Base-by-base conservation (phyloP, 2,113 vertebrate species). In the Lethenteron reissneri region DNA sequence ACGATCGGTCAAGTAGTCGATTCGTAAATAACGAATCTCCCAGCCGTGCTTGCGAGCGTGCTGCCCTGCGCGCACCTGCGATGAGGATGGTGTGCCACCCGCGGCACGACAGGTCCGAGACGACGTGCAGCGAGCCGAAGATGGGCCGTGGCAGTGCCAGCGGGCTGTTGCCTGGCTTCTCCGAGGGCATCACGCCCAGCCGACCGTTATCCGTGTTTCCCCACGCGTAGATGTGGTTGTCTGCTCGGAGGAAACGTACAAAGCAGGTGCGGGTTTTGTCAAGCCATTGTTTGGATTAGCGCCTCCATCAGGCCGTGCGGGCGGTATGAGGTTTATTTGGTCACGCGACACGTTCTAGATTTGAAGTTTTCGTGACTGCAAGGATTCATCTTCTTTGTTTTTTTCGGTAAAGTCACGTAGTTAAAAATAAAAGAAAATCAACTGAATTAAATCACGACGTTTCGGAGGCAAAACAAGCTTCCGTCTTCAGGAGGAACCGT, bases 11-110 rank as follows among this genome's bases (percentile, higher is more conserved):
- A 68, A 11, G 11, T 68, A 10, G 8, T 11, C n/a, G 21, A 21
- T 17, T 9, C n/a, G 21, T 2, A 68, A 21, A 68, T n/a, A 68
- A 68, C 2, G 41, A 41, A 41, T 41, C 41, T 41, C 41, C 41
- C 41, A 41, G 41, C 41, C 41, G 41, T 41, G 41, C 41, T 7
- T 7, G 41, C 1, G 41, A 41, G 41, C 41, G 41, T 41, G 41
- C 41, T 41, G 41, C 41, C 41, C 41, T 41, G 41, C 5, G 4
- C 79, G 4, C 79, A 99, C 94, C 94, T 78, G 92, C 89, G 71
- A 99, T 84, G 72, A 99, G 88, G 75, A 99, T 92, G 62, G 92
- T 97, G 78, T 99, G 90, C 94, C 94, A 97, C n/a, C 89, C 92
- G 56, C 84, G 81, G 78, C 94, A 97, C 0, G 92, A 97, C 57